Conservation (phyloP, 2,113 vertebrate species). For the Rhadina sibilatrix region DNA sequence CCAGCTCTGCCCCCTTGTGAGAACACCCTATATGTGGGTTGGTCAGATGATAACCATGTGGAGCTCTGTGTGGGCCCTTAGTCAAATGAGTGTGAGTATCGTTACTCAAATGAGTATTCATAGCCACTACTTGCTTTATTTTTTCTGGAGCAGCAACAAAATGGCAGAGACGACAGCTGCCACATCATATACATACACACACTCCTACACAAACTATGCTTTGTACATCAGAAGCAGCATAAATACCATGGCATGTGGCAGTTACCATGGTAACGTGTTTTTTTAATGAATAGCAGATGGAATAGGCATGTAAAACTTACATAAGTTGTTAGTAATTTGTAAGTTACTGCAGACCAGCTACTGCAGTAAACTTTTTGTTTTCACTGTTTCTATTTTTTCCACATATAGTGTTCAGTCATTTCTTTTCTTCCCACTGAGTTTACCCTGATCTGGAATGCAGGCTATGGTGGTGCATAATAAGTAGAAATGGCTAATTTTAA, state of each 20-base stretch:
- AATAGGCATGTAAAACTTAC: constrained; percentile 82
- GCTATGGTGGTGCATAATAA: constrained; percentile 43
- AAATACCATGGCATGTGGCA: constrained; percentile 83
- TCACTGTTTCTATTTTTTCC: constrained; percentile 68
- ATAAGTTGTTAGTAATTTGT: constrained; percentile 85
- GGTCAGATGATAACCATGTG: constrained; percentile 58
- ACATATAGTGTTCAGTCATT: constrained; percentile 29
- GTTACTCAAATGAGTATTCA: constrained; percentile 79
- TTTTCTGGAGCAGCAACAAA: constrained; percentile 79
- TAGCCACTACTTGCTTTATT: constrained; percentile 77
- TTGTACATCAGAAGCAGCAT: constrained; percentile 84
- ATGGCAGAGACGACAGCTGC: constrained; percentile 84
- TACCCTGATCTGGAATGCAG: constrained; percentile 51
- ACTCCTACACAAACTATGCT: constrained; percentile 82
- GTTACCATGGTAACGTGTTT: constrained; percentile 77
- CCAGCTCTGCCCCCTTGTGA: constrained; percentile 23
- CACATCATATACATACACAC: constrained; percentile 82
- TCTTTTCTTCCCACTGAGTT: constrained; percentile 54
- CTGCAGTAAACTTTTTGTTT: constrained; percentile 78
- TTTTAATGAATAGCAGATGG: constrained; percentile 84
- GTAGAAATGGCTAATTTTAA: constrained; percentile 37
- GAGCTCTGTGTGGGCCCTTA: constrained; percentile 53
- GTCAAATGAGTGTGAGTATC: constrained; percentile 71
- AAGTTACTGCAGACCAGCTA: constrained; percentile 81
- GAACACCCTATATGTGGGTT: constrained; percentile 27